phyloP scores from a whole-genome alignment of 2,113 vertebrate genomes.

The Ciconia boyciana region DNA sequence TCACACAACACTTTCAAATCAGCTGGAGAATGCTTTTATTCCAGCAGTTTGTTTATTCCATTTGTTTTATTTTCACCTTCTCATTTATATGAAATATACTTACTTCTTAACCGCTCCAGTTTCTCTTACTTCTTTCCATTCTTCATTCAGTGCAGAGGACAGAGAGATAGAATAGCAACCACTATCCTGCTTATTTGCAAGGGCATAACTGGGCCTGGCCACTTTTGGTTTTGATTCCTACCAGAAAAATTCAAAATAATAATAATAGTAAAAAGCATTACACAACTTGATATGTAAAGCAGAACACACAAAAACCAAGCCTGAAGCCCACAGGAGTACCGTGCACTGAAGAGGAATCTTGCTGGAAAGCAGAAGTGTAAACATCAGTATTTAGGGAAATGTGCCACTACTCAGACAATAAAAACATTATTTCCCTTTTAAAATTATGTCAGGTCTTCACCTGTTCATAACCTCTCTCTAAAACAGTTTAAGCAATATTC shows the following conservation, averaged over 20 bases:
- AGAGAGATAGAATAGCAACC: conserved; percentile 81
- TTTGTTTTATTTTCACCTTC: background rate
- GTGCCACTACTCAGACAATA: background rate
- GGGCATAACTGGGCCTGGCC: conserved; percentile 73
- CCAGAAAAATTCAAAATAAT: conserved; percentile 8
- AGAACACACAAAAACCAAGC: background rate
- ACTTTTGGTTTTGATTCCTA: conserved; percentile 64
- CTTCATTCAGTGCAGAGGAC: conserved; percentile 71
- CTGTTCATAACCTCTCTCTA: background rate
- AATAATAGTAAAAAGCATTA: background rate
- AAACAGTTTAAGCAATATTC: background rate
- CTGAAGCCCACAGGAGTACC: background rate
- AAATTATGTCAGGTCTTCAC: background rate
- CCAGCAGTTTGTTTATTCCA: background rate
- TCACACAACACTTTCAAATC: background rate
- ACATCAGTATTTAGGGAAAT: background rate
- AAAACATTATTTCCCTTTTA: background rate
- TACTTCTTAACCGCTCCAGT: conserved; percentile 81
- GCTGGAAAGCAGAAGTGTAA: background rate
- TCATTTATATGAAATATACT: conserved; percentile 21
- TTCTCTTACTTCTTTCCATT: conserved; percentile 81
- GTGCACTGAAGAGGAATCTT: background rate
- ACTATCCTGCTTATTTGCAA: conserved; percentile 78
- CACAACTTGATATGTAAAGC: background rate
- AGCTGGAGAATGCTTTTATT: background rate